phyloP scores from a whole-genome alignment of 2,888 invertebrate genomes.

The Caenorhabditis angaria region DNA sequence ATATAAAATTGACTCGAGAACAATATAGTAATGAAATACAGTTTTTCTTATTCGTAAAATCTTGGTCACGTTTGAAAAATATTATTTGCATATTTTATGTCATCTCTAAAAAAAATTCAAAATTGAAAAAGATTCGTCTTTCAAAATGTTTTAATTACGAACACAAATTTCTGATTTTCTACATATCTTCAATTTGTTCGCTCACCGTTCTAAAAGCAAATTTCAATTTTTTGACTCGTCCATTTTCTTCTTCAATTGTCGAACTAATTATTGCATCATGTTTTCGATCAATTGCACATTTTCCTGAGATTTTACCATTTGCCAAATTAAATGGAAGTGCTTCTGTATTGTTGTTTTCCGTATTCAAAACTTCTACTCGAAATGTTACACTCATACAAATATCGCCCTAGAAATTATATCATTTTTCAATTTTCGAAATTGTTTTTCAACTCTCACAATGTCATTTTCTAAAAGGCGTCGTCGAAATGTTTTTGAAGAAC shows the following conservation, averaged over 20 bases:
- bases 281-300: conserved; percentile 40
- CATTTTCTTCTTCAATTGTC: conserved; percentile 31
- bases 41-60: no score
- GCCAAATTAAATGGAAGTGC: conserved; percentile 36
- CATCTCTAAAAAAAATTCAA: not conserved
- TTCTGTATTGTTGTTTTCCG: conserved; percentile 38
- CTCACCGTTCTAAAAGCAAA: conserved; percentile 46
- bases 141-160: not conserved
- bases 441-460: conserved; percentile 12
- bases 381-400: conserved; percentile 36
- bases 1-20: not conserved
- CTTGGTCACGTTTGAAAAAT: not conserved
- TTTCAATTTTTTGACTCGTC: conserved; percentile 35
- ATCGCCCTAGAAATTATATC: conserved; percentile 23
- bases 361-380: conserved; percentile 38
- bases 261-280: conserved; percentile 32
- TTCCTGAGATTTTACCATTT: conserved; percentile 38
- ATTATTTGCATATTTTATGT: not conserved
- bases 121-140: not conserved
- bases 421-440: not conserved
- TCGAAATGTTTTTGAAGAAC: not conserved
- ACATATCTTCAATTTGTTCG: not conserved
- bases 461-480: conserved; percentile 25
- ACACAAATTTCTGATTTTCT: no score
- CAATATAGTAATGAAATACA: no score